Percentiles rank a stretch among this genome's conserved stretches.
Conservation (phyloP, 2,888 invertebrate species). For the Polyommatus iphigenia region DNA sequence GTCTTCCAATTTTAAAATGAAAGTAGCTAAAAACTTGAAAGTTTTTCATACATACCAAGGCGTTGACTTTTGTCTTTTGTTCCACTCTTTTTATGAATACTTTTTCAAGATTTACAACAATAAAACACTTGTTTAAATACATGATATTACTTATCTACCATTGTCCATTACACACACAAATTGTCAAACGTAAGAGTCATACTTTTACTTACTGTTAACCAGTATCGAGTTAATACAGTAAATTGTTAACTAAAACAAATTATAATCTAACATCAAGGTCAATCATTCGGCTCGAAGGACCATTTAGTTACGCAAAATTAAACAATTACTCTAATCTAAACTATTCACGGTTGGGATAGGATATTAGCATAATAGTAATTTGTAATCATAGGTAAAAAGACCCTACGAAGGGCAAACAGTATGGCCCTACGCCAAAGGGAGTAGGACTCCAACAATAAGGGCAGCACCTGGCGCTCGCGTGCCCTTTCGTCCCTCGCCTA, state of each 20-base stretch:
- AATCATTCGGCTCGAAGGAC: background rate
- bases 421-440: constrained; percentile 31
- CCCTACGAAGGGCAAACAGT: background rate
- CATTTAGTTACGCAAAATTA: constrained; percentile 6
- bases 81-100: background rate
- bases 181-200: background rate
- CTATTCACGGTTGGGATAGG: constrained; percentile 10
- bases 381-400: constrained; percentile 23
- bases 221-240: background rate
- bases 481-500: constrained; percentile 43
- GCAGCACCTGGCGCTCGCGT: constrained; percentile 56
- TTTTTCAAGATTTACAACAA: background rate
- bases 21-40: background rate
- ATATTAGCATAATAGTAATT: constrained; percentile 24
- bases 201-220: background rate
- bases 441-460: constrained; percentile 37
- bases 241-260: background rate
- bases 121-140: background rate
- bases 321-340: constrained; percentile 4
- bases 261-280: background rate
- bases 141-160: too few species aligned
- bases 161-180: background rate
- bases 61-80: background rate
- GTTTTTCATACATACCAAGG: background rate
- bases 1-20: background rate